Conservation (phyloP, 2,797 vertebrate species). For the Ctenopoma kingsleyae region DNA sequence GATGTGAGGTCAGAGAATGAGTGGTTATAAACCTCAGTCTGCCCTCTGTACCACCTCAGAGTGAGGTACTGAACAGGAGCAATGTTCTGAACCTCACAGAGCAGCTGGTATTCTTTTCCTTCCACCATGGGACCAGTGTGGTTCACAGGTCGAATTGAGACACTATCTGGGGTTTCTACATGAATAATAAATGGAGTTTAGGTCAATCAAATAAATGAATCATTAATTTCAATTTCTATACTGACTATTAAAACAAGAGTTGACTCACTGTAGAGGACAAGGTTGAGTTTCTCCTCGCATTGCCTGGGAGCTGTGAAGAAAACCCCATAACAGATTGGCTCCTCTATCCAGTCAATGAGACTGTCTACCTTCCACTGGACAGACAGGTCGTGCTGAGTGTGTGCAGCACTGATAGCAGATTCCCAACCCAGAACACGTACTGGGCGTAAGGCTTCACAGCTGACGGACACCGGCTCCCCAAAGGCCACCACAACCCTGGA, state of each 20-base stretch:
- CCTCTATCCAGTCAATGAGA: constrained; percentile 88
- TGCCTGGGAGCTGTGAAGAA: constrained; percentile 88
- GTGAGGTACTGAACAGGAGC: constrained; percentile 88
- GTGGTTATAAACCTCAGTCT: constrained; percentile 84
- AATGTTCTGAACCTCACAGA: constrained; percentile 87
- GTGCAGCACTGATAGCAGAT: constrained; percentile 80
- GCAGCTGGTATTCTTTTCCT: constrained; percentile 84
- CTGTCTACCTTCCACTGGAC: constrained; percentile 87
- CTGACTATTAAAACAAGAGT: background rate
- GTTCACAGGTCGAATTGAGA: constrained; percentile 83
- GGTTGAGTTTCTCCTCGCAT: constrained; percentile 88
- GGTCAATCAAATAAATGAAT: constrained; percentile 10
- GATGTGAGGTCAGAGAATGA: constrained; percentile 85
- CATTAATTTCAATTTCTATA: background rate
- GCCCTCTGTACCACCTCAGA: constrained; percentile 85
- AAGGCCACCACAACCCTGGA: constrained; percentile 85
- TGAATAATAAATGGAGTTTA: constrained; percentile 23
- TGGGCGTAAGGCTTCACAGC: constrained; percentile 82
- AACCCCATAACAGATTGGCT: constrained; percentile 88
- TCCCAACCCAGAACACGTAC: constrained; percentile 88
- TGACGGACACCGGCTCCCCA: constrained; percentile 83
- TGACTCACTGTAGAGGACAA: constrained; percentile 86
- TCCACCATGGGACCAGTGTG: constrained; percentile 84
- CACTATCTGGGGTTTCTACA: constrained; percentile 84
- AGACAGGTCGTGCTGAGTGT: constrained; percentile 80